Base-by-base conservation (phyloP, 2,888 invertebrate species). In the Coelopa pilipes region DNA sequence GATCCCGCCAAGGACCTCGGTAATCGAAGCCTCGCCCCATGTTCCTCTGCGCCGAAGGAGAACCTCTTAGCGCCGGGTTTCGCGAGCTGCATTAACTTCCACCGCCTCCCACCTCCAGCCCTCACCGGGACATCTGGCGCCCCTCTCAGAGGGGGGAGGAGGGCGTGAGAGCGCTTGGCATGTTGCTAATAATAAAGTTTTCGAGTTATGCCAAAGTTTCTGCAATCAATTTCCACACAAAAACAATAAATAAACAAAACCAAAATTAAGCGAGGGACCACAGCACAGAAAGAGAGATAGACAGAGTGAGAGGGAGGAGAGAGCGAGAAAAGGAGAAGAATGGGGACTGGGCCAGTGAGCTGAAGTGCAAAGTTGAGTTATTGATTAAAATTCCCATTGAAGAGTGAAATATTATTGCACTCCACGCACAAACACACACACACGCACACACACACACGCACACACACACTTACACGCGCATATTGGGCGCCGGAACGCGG, bases 101-200 rank as follows among this genome's bases (percentile, higher is more conserved):
- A 34, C 34, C 34, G 7, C 2, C 4, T 34, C 34, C 34, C 34
- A 2, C 34, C 34, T 34, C 7, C 34, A 34, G 4, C 34, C 34
- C 34, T 34, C 34, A 34, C 34, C 34, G 34, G 34, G 4, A 34
- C 34, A 34, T 34, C 34, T 7, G n/a, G n/a, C 34, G 7, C 34
- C 34, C 34, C 34, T 34, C n/a, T 34, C 4, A 34, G 2, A 2
- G 2, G 34, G 34, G 34, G 34, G 34, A 34, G 34, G 4, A 4
- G 34, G 34, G 34, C 4, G 34, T 4, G 34, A 2, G 49, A 49
- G 15, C n/a, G 11, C 24, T 70, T 34, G 70, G 62, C 62, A 63
- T 70, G 70, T 70, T 70, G 84, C 83, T 83, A 83, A 83, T 83
- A 83, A 84, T 83, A 81, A 83, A 83, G 83, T 84, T 83, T 81